Base-by-base conservation (phyloP, 2,797 vertebrate species). In the Diplodus puntazzo region DNA sequence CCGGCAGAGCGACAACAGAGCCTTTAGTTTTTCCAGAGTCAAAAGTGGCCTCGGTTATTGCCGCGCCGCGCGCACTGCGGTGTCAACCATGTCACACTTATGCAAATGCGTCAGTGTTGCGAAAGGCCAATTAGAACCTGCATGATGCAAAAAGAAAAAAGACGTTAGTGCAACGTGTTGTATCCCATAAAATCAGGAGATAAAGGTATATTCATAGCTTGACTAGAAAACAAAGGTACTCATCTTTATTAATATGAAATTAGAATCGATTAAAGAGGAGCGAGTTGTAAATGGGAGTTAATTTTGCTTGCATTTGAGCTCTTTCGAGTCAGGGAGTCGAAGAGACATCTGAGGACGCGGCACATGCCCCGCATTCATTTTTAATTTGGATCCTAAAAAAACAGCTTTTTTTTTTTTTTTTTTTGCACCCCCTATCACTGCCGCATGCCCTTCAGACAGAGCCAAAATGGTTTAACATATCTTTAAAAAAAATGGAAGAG, bases 381-480 rank as follows among this genome's bases (percentile, higher is more conserved):
- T 69, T 57, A 16, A 73, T 80, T 81, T 49, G 63, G n/a, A 64
- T 63, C 53, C 49, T 27, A 34, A 52, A 50, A 27, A 27, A 27
- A 27, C 3, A 27, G 27, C 27, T 27, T 27, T 27, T 25, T 69
- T 69, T 27, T 27, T 27, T 25, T 69, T 69, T 64, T 55, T 57
- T 10, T 16, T 4, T 25, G 45, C 52, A 34, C 7, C 34, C 21
- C 46, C 62, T 59, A 72, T 80, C 65, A 43, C 64, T 72, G 30
- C 62, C 49, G 45, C 27, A 73, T 80, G 58, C 63, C 77, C 77
- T 82, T 83, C 83, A 79, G 71, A 84, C 69, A 80, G 60, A 75
- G 20, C 46, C 17, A 25, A 61, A 79, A 69, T 60, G 39, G 6
- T 76, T 74, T 42, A 62, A 75, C 52, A 72, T 57, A 69, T 69